phyloP scores from a whole-genome alignment of 2,113 vertebrate genomes.

The Hiodon tergisus region DNA sequence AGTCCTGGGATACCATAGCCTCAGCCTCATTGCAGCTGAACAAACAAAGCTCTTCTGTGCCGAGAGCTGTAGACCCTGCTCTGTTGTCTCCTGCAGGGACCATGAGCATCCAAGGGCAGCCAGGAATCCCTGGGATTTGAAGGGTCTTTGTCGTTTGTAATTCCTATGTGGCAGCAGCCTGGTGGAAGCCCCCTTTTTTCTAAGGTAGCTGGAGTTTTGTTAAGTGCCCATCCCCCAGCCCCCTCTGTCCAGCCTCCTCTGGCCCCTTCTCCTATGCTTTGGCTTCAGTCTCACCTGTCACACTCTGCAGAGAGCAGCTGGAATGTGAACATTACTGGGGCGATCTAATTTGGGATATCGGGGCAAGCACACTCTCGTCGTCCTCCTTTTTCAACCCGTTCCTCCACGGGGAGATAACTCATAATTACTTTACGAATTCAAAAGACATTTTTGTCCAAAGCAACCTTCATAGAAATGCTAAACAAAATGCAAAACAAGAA shows the following conservation, averaged over 20 bases:
- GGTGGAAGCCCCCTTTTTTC: not conserved
- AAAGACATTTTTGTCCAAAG: too few relatives aligned
- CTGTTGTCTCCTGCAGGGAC: not conserved
- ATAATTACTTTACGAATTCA: not conserved
- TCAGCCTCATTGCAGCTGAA: not conserved
- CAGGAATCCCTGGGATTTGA: not conserved
- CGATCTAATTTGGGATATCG: slow-evolving; percentile 61
- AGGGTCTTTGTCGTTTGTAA: not conserved
- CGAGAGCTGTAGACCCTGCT: not conserved
- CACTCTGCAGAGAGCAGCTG: slow-evolving; percentile 41
- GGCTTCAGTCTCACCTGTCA: slow-evolving; percentile 31
- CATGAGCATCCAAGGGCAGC: not conserved
- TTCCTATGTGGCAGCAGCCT: not conserved
- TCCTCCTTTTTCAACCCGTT: not conserved
- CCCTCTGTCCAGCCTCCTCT: not conserved
- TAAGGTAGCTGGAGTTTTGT: not conserved
- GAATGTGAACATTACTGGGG: slow-evolving; percentile 39
- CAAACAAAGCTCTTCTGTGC: not conserved
- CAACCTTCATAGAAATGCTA: too few relatives aligned
- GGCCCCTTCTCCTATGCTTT: slow-evolving; percentile 15
- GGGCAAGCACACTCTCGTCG: not conserved
- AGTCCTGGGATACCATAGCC: not conserved
- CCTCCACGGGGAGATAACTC: not conserved
- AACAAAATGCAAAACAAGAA: too few relatives aligned
- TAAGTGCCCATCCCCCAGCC: slow-evolving; percentile 7